Conservation (phyloP, 2,113 vertebrate genomes). For the Entosphenus tridentatus region DNA sequence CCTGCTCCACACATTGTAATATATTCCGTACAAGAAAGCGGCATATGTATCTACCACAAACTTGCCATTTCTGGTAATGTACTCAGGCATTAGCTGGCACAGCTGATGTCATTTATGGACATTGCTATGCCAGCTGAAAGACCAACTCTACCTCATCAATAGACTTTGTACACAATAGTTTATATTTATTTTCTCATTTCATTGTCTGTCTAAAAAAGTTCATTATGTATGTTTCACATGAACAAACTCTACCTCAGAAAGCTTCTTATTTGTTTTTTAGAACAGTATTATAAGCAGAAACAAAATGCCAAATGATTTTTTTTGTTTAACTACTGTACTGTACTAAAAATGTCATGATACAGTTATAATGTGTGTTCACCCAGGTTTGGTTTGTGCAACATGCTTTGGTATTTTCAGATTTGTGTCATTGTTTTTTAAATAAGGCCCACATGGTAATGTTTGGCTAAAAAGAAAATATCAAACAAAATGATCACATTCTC, state of each 20-base stretch:
- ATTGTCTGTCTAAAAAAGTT: neutral
- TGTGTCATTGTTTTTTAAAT: too few species aligned
- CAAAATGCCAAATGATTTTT: neutral
- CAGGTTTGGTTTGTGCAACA: too few species aligned
- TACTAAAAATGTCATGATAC: neutral
- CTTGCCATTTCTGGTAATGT: neutral
- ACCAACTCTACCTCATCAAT: constrained; percentile 4
- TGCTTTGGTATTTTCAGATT: too few species aligned
- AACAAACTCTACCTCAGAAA: constrained; percentile 6
- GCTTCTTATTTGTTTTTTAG: neutral
- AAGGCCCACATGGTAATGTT: too few species aligned
- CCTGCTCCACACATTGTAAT: neutral
- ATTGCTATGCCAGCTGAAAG: too few species aligned
- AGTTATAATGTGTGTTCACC: too few species aligned
- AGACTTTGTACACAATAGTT: constrained; percentile 3
- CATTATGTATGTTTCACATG: constrained; percentile 1
- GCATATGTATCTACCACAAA: neutral
- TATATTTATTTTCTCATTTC: constrained; percentile 4
- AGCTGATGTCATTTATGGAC: neutral
- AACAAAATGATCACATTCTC: too few species aligned
- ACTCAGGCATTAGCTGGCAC: neutral
- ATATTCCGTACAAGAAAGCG: neutral
- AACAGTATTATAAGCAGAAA: neutral
- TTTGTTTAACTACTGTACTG: constrained; percentile 5
- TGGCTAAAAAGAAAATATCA: too few species aligned